A percentile compares a stretch with the other conserved stretches of the same genome.
Conservation (phyloP, 2,888 invertebrate species). For the Osmoderma eremita region DNA sequence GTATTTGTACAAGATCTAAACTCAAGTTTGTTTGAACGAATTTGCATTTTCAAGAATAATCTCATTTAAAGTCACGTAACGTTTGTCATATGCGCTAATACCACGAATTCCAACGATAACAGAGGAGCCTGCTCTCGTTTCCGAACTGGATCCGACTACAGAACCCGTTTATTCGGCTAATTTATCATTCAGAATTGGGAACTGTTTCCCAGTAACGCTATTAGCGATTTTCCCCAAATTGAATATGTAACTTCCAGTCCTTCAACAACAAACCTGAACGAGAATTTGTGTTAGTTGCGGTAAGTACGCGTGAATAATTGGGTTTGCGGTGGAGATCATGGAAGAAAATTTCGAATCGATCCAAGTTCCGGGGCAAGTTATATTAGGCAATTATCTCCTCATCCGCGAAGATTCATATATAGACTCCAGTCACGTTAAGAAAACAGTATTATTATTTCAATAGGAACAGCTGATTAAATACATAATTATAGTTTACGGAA, state of each 20-base stretch:
- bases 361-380: constrained; percentile 13
- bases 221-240: constrained; percentile 3
- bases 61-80: too few relatives aligned
- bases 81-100: too few relatives aligned
- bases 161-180: constrained; percentile 4
- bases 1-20: too few relatives aligned
- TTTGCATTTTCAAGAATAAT: too few relatives aligned
- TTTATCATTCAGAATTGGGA: constrained; percentile 8
- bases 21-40: too few relatives aligned
- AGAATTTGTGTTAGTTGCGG: background rate
- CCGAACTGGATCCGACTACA: background rate
- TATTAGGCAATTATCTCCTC: too few relatives aligned
- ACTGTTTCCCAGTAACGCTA: constrained; percentile 5
- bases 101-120: background rate
- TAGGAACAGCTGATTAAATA: too few relatives aligned
- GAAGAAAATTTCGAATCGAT: constrained; percentile 14
- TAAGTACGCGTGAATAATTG: constrained; percentile 9
- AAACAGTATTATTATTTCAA: too few relatives aligned
- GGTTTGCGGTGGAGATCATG: background rate
- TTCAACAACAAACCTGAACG: background rate
- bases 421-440: too few relatives aligned
- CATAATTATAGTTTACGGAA: too few relatives aligned
- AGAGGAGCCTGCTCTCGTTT: background rate
- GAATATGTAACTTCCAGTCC: background rate
- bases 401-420: too few relatives aligned